A percentile compares a stretch with the other conserved stretches of the same genome.
Conservation (phyloP, 1,140 invertebrate genomes). For the Lordiphosa clarofinis region DNA sequence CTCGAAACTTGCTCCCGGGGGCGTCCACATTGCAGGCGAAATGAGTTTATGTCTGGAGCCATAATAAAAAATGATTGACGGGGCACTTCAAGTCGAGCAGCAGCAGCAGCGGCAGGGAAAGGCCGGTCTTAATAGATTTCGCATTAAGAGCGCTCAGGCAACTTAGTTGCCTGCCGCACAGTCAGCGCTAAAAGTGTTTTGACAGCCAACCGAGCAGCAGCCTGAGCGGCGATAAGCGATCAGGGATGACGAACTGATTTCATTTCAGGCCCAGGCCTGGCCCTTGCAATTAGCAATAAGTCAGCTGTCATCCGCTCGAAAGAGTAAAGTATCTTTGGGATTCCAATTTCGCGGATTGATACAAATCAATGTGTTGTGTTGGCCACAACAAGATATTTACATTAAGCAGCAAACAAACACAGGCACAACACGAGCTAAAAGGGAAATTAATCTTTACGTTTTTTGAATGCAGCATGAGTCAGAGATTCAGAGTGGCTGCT, state of each 20-base stretch:
- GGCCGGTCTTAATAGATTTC: slow-evolving; percentile 54
- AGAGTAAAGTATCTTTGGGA: slow-evolving; percentile 48
- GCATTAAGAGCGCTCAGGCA: slow-evolving; percentile 43
- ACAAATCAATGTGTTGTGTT: slow-evolving; percentile 61
- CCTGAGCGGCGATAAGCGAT: slow-evolving; percentile 57
- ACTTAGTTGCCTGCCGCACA: slow-evolving; percentile 32
- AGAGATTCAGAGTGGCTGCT: slow-evolving; percentile 22
- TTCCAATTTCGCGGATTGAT: slow-evolving; percentile 55
- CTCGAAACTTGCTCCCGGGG: slow-evolving; percentile 43
- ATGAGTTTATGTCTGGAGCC: slow-evolving; percentile 74
- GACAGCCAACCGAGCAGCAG: slow-evolving; percentile 45
- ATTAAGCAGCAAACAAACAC: slow-evolving; percentile 49
- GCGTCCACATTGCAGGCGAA: slow-evolving; percentile 67
- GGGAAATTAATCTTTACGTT: slow-evolving; percentile 48
- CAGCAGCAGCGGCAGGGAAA: slow-evolving; percentile 8
- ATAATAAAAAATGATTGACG: slow-evolving; percentile 78
- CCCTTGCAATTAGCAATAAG: slow-evolving; percentile 73
- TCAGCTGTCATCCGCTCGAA: slow-evolving; percentile 58
- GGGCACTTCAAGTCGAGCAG: slow-evolving; percentile 60
- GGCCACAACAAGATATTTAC: slow-evolving; percentile 50
- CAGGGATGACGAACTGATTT: slow-evolving; percentile 75
- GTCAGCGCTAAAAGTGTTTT: slow-evolving; percentile 71
- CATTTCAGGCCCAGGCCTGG: slow-evolving; percentile 26
- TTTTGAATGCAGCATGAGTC: slow-evolving; percentile 50
- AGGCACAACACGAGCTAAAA: slow-evolving; percentile 20